Evolutionary conservation across 2,113 vertebrate genomes (phyloP), one percentile per base, ranked within the genome.

Genomic region (Salvelinus fontinalis): DNA sequence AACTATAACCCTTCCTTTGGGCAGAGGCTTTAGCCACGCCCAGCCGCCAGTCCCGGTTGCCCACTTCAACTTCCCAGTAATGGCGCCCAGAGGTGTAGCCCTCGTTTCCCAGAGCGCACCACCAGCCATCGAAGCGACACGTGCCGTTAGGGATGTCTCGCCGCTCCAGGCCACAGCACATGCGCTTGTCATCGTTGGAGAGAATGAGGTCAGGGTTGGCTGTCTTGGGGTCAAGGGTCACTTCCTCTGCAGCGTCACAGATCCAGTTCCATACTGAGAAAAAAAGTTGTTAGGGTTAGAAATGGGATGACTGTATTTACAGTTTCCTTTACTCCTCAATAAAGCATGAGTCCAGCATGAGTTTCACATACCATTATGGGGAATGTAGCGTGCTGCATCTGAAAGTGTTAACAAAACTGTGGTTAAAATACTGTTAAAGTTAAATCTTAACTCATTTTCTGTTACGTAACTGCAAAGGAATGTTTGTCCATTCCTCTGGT

Each of bases 21-120:
- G 96, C 82, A 0, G 95, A 97, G 12, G 94, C 95, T 0, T 76
- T 90, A 77, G 95, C 96, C 83, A 97, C 93, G 0, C 97, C 97
- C 0, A 99, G 92, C 20, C 96, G 93, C 97, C 97, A 98, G 73
- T 96, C 96, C 0, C 95, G 93, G 6, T 94, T 79, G 0, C 96
- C 91, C 0, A 93, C 93, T 79, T 95, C 93, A 76, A 95, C 94
- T 80, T 96, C 95, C 95, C 95, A 96, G 90, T 91, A 95, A 77
- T 92, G 90, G 7, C 92, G 90, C 0, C 95, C 95, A 0, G 86
- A 88, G 51, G 75, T 1, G 83, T 91, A 95, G 27, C 88, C 79
- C 29, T 91, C 80, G 7, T 1, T 73, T 24, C 83, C 94, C 27
- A 89, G 72, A 0, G 93, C 93, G 4, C 94, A 95, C 48, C 90